These are phyloP conservation scores for Erpornis zantholeuca DNA, from an alignment of 2,113 vertebrate species.

Conservation along the genomic window DNA sequence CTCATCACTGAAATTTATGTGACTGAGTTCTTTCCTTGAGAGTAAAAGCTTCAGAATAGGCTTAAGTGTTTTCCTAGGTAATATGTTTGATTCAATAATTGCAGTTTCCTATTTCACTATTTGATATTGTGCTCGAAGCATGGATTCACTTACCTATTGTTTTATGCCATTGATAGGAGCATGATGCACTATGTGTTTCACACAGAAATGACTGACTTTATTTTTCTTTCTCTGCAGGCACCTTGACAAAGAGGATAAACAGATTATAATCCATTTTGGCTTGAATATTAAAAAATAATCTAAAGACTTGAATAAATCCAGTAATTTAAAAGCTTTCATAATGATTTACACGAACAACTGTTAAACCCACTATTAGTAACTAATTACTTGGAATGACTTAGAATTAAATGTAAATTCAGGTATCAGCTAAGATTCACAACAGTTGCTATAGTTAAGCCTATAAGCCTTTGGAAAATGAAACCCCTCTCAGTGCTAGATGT, in stretches of 20 bases:
- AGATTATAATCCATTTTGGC: background rate
- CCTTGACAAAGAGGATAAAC: conserved; percentile 39
- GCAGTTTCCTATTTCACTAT: background rate
- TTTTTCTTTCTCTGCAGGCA: conserved; percentile 13
- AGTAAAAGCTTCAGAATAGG: background rate
- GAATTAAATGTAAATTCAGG: background rate
- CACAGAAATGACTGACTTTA: background rate
- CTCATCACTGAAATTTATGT: background rate
- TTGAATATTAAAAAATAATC: background rate
- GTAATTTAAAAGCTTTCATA: conserved; percentile 1
- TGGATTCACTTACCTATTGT: background rate
- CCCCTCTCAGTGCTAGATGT: background rate
- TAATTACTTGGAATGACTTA: background rate
- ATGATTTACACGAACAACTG: background rate
- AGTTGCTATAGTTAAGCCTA: background rate
- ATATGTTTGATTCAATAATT: background rate
- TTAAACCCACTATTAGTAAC: conserved; percentile 17
- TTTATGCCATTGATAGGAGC: background rate
- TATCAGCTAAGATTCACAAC: background rate
- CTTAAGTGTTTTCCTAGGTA: background rate
- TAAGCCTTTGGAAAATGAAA: background rate
- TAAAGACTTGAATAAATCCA: background rate
- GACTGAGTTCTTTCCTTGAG: background rate
- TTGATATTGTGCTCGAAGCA: background rate
- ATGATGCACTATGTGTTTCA: background rate